Evolutionary conservation across 2,797 vertebrate species (phyloP).

Genomic region (Morus bassanus): DNA sequence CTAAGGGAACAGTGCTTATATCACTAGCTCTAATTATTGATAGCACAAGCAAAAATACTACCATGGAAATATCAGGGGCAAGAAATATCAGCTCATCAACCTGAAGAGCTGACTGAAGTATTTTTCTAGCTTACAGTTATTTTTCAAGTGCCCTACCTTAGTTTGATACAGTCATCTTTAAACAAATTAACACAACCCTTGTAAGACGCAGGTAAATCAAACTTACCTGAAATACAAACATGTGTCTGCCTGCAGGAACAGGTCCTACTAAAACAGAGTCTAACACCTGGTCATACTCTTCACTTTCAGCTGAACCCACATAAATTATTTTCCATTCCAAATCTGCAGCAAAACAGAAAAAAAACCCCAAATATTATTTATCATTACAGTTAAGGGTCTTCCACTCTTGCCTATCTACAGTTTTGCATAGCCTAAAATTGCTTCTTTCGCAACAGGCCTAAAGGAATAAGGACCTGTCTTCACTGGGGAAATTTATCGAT

Average conservation of each 20-base stretch:
- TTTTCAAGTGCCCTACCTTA: background rate
- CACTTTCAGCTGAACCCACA: constrained; percentile 82
- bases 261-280: constrained; percentile 82
- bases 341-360: constrained; percentile 67
- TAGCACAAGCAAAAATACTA: background rate
- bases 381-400: background rate
- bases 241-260: constrained; percentile 81
- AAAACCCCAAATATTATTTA: background rate
- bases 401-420: background rate
- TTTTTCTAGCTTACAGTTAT: background rate
- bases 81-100: background rate
- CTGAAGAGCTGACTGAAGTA: background rate
- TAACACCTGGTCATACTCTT: constrained; percentile 81
- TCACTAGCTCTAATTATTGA: background rate
- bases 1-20: background rate
- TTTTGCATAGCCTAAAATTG: background rate
- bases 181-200: background rate
- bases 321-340: constrained; percentile 84
- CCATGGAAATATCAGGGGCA: background rate
- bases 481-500: background rate
- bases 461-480: background rate
- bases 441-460: background rate
- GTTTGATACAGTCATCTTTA: background rate
- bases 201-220: constrained; percentile 9
- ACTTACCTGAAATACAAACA: constrained; percentile 85